Conservation (phyloP, 2,797 vertebrate genomes). For the Danio choprae region DNA sequence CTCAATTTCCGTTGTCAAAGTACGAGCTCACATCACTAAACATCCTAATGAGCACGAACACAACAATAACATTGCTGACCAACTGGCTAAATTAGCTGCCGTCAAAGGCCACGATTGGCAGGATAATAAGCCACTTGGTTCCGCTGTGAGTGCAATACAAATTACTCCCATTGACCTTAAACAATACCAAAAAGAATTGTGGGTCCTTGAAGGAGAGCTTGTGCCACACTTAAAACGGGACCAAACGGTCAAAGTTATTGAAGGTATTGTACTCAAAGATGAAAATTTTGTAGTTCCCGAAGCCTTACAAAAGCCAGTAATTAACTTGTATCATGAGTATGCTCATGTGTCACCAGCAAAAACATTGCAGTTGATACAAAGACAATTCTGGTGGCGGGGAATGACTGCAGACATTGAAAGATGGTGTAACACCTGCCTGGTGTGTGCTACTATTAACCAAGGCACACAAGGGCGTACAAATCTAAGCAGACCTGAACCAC, state of each 20-base stretch:
- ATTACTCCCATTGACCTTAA: background rate
- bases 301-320: background rate
- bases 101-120: background rate
- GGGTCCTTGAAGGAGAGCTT: background rate
- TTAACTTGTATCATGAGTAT: background rate
- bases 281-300: background rate
- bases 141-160: background rate
- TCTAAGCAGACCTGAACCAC: background rate
- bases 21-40: background rate
- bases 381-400: background rate
- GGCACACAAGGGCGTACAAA: background rate
- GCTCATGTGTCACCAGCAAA: background rate
- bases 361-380: background rate
- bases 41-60: background rate
- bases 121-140: background rate
- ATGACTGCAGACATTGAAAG: background rate
- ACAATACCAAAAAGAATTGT: background rate
- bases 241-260: background rate
- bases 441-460: background rate
- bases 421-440: background rate
- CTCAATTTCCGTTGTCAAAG: background rate
- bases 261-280: background rate
- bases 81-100: background rate
- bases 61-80: conserved; percentile 5
- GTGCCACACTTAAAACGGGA: background rate